Conservation (phyloP, 2,113 vertebrate genomes). For the Grammomys surdaster region DNA sequence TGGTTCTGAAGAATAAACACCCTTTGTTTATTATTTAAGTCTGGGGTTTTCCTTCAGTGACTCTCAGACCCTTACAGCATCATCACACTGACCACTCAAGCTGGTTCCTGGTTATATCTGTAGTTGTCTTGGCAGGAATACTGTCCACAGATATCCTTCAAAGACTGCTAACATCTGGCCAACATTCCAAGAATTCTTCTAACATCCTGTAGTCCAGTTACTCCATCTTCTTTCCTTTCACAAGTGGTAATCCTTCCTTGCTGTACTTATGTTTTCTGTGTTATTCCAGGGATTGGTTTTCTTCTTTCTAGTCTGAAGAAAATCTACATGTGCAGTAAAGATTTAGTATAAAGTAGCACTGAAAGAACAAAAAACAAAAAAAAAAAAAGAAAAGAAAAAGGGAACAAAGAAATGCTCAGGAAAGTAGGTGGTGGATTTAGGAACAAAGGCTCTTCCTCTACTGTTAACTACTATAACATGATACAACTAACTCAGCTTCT, state of each 20-base stretch:
- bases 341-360: not conserved
- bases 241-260: not conserved
- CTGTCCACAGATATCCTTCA: not conserved
- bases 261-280: not conserved
- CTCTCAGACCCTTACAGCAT: too few species aligned
- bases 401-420: not conserved
- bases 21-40: too few species aligned
- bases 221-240: not conserved
- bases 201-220: too few species aligned
- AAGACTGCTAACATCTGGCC: not conserved
- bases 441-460: not conserved
- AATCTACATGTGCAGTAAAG: not conserved
- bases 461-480: too few species aligned
- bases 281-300: fast-evolving
- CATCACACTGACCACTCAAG: not conserved
- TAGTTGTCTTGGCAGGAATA: not conserved
- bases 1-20: too few species aligned
- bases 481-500: not conserved
- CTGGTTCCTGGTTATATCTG: not conserved
- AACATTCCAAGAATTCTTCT: not conserved
- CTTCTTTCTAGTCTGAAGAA: not conserved
- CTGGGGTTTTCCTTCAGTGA: too few species aligned
- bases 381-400: not conserved
- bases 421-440: not conserved
- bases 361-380: not conserved